Evolutionary conservation across 2,797 vertebrate species (phyloP), one percentile per base, ranked within the genome.

Genomic region (Epinephelus coioides): DNA sequence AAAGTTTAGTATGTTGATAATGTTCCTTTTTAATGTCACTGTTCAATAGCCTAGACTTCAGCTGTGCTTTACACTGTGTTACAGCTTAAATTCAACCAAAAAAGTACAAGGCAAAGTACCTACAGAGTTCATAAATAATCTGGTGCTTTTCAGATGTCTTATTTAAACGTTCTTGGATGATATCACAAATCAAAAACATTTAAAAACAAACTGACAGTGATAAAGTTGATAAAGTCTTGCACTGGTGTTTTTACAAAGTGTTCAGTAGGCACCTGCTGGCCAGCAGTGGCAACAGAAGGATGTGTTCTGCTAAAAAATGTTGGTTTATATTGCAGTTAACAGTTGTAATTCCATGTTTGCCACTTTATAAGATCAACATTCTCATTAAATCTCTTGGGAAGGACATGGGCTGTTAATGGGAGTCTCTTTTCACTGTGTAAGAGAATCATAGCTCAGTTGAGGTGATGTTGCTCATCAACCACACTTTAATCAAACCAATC

Each of bases 401-500:
- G 5, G 30, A 18, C 5, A 10, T 7, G 12, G 3, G 8, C 7
- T 38, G 10, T 30, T 25, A 14, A 15, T 21, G 21, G 21, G 21
- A 57, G 15, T 46, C 12, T 76, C 21, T 43, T 61, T 63, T 67
- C 12, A 23, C 12, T 56, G 2, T 25, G 4, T 11, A 43, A 10
- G 46, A 85, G 93, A 94, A 94, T 55, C 17, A 2, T 0, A 21
- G 12, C 64, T 71, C 7, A 14, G 17, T 85, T 69, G 65, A 64
- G 40, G 13, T 59, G 18, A 73, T 13, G 27, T 73, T 73, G 23
- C 56, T 81, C 56, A 88, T 86, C 73, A 77, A 88, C 94, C 92
- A 85, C 91, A 91, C 76, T 27, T 63, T 44, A 60, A 90, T 91
- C 89, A 86, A 84, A 3, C 6, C 49, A n/a, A 84, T 89, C 79